Conservation (phyloP, 2,113 vertebrate genomes). For the Cervus canadensis region DNA sequence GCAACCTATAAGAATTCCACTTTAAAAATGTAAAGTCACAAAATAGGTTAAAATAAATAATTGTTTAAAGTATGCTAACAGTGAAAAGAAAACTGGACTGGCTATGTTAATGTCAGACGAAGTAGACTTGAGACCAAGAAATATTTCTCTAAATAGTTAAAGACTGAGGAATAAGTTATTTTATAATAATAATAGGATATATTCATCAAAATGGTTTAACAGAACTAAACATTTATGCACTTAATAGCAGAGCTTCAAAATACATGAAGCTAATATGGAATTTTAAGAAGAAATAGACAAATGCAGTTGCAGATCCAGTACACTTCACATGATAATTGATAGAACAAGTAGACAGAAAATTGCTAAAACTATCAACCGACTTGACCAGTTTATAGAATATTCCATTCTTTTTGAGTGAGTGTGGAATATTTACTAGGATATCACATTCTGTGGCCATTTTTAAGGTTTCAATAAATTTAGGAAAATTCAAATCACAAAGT, state of each 20-base stretch:
- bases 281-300: conserved; percentile 8
- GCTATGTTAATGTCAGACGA: not conserved
- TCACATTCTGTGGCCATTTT: not conserved
- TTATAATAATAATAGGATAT: not conserved
- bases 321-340: not conserved
- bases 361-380: not conserved
- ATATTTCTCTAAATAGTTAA: not conserved
- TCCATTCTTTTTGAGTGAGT: not conserved
- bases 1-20: not conserved
- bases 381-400: not conserved
- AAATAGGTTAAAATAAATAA: not conserved
- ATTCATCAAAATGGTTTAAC: not conserved
- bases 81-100: not conserved
- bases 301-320: not conserved
- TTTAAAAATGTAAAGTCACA: not conserved
- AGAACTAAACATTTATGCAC: not conserved
- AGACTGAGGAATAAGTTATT: not conserved
- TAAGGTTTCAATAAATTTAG: not conserved
- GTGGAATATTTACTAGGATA: not conserved
- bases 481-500: not conserved
- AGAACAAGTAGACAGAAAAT: not conserved
- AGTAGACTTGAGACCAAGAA: not conserved
- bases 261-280: not conserved
- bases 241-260: not conserved
- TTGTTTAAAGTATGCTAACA: not conserved